Evolutionary conservation across 2,113 vertebrate genomes (phyloP).

Genomic region (Sula dactylatra): DNA sequence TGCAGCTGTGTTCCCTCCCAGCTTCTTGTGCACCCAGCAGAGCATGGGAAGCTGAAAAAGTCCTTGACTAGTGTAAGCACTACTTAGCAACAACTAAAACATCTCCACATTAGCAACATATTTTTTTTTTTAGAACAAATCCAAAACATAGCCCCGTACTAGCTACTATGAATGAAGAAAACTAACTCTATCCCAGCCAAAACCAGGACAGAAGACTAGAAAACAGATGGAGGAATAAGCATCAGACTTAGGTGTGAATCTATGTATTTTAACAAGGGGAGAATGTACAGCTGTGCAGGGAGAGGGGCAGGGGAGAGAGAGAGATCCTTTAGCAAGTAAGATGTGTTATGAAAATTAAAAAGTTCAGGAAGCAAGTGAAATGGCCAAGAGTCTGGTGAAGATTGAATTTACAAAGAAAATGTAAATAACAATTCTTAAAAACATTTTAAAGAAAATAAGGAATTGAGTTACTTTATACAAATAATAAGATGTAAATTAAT

Average conservation of each 20-base stretch:
- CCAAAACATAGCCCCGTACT: no score
- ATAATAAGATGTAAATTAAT: neutral
- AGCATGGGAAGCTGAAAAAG: no score
- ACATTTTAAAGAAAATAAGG: neutral
- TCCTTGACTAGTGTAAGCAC: no score
- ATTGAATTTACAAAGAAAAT: neutral
- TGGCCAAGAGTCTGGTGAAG: neutral
- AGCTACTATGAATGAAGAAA: no score
- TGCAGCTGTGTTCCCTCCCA: no score
- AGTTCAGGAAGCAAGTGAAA: neutral
- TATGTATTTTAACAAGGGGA: neutral
- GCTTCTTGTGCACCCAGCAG: no score
- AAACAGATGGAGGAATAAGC: neutral
- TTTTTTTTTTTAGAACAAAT: no score
- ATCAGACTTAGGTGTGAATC: neutral
- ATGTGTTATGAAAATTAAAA: neutral
- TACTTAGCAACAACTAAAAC: no score
- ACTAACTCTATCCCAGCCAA: no score
- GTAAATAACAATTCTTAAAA: neutral
- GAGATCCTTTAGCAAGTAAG: neutral
- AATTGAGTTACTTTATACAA: neutral
- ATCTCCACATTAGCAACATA: no score
- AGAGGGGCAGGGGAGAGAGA: no score
- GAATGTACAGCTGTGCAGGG: neutral
- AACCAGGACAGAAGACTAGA: no score